phyloP scores from a whole-genome alignment of 2,888 invertebrate species.

The Hermaeophaga mercurialis region DNA sequence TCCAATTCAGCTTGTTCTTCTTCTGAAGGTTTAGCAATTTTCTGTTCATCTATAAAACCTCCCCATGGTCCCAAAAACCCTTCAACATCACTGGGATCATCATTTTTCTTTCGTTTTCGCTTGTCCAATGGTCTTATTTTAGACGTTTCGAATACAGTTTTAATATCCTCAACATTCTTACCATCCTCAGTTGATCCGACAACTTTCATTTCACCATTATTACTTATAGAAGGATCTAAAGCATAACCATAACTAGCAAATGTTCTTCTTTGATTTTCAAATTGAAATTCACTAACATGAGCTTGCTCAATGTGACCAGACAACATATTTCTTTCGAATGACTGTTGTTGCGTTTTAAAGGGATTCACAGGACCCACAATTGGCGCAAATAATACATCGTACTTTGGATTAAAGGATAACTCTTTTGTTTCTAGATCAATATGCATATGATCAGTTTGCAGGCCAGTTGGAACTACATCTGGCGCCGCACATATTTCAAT shows the following conservation, averaged over 20 bases:
- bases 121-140: slow-evolving; percentile 68
- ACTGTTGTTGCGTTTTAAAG: slow-evolving; percentile 87
- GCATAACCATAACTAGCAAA: slow-evolving; percentile 96
- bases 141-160: slow-evolving; percentile 89
- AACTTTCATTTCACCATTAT: slow-evolving; percentile 51
- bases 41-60: slow-evolving; percentile 87
- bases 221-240: slow-evolving; percentile 87
- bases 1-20: slow-evolving; percentile 94
- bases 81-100: slow-evolving; percentile 87
- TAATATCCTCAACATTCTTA: slow-evolving; percentile 58
- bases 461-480: slow-evolving; percentile 77
- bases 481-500: slow-evolving; percentile 83
- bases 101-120: slow-evolving; percentile 85
- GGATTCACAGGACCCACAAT: slow-evolving; percentile 92
- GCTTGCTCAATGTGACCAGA: slow-evolving; percentile 95
- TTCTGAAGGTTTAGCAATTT: slow-evolving; percentile 87
- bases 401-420: slow-evolving; percentile 89
- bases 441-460: slow-evolving; percentile 71
- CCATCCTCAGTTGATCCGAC: slow-evolving; percentile 74
- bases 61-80: slow-evolving; percentile 99
- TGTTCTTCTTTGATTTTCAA: slow-evolving; percentile 94
- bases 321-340: slow-evolving; percentile 85
- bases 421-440: slow-evolving; percentile 83
- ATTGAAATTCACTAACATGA: slow-evolving; percentile 95
- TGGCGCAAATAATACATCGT: slow-evolving; percentile 92